phyloP scores from a whole-genome alignment of 2,888 invertebrate species.

The Perithous albicinctus region DNA sequence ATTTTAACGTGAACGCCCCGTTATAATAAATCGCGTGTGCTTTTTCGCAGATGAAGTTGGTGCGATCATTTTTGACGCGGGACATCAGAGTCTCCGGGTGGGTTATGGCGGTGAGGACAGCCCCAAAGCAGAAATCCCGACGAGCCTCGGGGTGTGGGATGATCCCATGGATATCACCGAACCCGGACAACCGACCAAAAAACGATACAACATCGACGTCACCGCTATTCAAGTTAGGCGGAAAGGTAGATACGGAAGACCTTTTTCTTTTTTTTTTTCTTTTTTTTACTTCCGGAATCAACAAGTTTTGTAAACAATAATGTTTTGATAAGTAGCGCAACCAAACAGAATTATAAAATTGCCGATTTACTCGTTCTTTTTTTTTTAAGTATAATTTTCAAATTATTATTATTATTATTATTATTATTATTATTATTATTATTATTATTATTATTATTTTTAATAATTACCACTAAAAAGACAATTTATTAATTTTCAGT shows the following conservation, averaged over 20 bases:
- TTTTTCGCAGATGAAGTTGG: constrained; percentile 89
- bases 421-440: too few relatives aligned
- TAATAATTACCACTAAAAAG: too few relatives aligned
- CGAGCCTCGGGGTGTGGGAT: constrained; percentile 87
- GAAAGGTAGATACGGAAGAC: constrained; percentile 85
- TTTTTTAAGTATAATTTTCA: too few relatives aligned
- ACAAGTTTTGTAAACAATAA: constrained; percentile 37
- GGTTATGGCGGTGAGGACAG: constrained; percentile 92
- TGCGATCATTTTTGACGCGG: constrained; percentile 90
- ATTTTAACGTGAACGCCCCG: constrained; percentile 27
- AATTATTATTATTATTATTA: too few relatives aligned
- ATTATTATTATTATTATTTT: too few relatives aligned
- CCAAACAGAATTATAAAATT: neutral
- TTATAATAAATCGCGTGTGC: constrained; percentile 37
- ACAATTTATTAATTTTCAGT: too few relatives aligned
- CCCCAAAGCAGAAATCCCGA: constrained; percentile 90
- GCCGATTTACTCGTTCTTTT: too few relatives aligned
- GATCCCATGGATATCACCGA: constrained; percentile 83
- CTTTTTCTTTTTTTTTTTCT: too few relatives aligned
- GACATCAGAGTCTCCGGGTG: constrained; percentile 89
- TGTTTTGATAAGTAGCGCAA: neutral
- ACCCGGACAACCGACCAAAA: constrained; percentile 76
- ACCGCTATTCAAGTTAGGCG: constrained; percentile 88
- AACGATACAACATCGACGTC: constrained; percentile 87
- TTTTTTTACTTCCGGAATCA: neutral